A percentile compares a stretch with the other conserved stretches of the same genome.
phyloP scores from a whole-genome alignment of 2,797 vertebrate species.

The Alfaro cultratus region DNA sequence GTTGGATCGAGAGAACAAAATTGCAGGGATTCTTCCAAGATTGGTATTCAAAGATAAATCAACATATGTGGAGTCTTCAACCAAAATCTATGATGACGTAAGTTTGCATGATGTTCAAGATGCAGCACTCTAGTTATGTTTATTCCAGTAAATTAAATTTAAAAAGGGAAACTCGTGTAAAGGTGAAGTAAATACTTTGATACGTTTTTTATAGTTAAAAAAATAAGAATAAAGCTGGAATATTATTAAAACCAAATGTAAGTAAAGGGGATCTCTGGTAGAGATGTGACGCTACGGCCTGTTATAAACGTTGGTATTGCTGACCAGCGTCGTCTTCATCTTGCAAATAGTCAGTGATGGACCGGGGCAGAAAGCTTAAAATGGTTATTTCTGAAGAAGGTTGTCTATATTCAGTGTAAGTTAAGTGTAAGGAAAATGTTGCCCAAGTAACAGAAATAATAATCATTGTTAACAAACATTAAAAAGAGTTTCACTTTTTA shows the following conservation, averaged over 20 bases:
- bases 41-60: constrained; percentile 92
- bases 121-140: not conserved
- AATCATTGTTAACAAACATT: not conserved
- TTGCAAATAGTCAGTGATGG: no score
- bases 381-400: not conserved
- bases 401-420: not conserved
- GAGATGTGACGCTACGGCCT: not conserved
- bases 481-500: not conserved
- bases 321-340: not conserved
- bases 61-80: constrained; percentile 93
- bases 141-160: not conserved
- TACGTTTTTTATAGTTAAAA: not conserved
- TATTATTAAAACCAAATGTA: not conserved
- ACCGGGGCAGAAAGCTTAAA: not conserved
- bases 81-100: constrained; percentile 95
- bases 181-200: not conserved
- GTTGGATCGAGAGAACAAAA: constrained; percentile 92
- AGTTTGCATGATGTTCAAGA: constrained; percentile 59
- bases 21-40: constrained; percentile 87
- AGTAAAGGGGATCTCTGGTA: not conserved
- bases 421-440: not conserved
- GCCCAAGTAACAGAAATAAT: not conserved
- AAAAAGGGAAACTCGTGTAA: not conserved
- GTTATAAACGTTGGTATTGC: not conserved
- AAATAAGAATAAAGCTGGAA: not conserved